phyloP scores from a whole-genome alignment of 2,888 invertebrate genomes.

The Melinaea marsaeus region DNA sequence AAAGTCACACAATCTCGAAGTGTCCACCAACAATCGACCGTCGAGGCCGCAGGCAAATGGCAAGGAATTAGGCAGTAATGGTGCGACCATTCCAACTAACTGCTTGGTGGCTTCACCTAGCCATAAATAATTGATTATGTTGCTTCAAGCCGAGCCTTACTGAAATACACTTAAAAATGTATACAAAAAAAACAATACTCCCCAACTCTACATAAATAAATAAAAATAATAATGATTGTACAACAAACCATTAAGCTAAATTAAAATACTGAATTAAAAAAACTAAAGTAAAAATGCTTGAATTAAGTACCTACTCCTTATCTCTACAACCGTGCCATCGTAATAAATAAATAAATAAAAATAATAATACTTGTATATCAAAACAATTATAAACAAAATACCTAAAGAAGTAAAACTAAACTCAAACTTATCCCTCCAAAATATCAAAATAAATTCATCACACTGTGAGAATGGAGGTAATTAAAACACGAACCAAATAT shows the following conservation, averaged over 20 bases:
- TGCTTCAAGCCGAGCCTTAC: constrained; percentile 5
- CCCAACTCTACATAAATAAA: neutral
- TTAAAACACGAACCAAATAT: constrained; percentile 66
- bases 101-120: constrained; percentile 65
- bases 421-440: constrained; percentile 11
- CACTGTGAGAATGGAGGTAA: constrained; percentile 74
- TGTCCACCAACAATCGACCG: constrained; percentile 42
- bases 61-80: constrained; percentile 75
- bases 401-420: constrained; percentile 17
- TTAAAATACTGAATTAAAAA: no score
- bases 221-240: no score
- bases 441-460: constrained; percentile 32
- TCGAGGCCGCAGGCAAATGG: constrained; percentile 72
- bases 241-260: no score
- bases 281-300: no score
- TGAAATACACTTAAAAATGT: neutral
- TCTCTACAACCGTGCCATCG: no score
- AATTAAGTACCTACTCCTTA: no score
- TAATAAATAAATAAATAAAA: no score
- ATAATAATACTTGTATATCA: no score
- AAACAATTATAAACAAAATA: neutral
- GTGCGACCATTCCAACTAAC: constrained; percentile 74
- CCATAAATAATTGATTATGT: constrained; percentile 68
- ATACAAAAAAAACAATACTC: neutral
- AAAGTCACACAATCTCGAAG: constrained; percentile 22